Evolutionary conservation across 2,888 invertebrate genomes (phyloP).

Genomic region (Marronus borbonicus): DNA sequence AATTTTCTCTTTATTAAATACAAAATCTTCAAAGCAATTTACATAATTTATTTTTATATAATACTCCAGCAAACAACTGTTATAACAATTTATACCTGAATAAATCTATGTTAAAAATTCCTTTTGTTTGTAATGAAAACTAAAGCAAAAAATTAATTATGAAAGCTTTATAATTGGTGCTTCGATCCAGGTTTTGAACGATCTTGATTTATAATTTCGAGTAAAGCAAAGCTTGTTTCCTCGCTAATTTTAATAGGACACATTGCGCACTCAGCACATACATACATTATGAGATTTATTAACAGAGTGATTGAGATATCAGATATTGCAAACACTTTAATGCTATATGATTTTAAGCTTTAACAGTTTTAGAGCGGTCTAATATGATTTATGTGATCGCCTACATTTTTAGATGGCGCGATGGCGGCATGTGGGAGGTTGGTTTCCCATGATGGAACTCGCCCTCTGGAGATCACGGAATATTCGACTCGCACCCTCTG

Average conservation of each 20-base stretch:
- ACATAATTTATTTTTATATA: no score
- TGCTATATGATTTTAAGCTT: slow-evolving; percentile 59
- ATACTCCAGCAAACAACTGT: no score
- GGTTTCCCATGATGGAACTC: slow-evolving; percentile 58
- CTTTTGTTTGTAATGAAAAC: not conserved
- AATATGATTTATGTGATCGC: slow-evolving; percentile 60
- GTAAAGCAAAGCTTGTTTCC: not conserved
- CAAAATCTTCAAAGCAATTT: no score
- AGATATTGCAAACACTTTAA: slow-evolving; percentile 61
- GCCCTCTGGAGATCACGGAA: slow-evolving; percentile 60
- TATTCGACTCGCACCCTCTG: slow-evolving; percentile 51
- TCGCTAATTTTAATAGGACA: slow-evolving; percentile 30
- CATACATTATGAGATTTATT: slow-evolving; percentile 55
- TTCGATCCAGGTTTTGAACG: not conserved
- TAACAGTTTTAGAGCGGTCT: slow-evolving; percentile 61
- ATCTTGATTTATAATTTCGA: slow-evolving; percentile 3
- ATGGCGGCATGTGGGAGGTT: slow-evolving; percentile 60
- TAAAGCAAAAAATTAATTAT: not conserved
- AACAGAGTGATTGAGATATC: slow-evolving; percentile 57
- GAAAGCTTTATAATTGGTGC: not conserved
- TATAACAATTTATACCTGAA: not conserved
- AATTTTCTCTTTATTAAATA: no score
- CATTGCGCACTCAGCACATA: slow-evolving; percentile 12
- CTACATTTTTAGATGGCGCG: slow-evolving; percentile 60
- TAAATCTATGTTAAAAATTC: not conserved